Evolutionary conservation across 2,113 vertebrate species (phyloP), one percentile per base, ranked within the genome.

Genomic region (Patagioenas fasciata): DNA sequence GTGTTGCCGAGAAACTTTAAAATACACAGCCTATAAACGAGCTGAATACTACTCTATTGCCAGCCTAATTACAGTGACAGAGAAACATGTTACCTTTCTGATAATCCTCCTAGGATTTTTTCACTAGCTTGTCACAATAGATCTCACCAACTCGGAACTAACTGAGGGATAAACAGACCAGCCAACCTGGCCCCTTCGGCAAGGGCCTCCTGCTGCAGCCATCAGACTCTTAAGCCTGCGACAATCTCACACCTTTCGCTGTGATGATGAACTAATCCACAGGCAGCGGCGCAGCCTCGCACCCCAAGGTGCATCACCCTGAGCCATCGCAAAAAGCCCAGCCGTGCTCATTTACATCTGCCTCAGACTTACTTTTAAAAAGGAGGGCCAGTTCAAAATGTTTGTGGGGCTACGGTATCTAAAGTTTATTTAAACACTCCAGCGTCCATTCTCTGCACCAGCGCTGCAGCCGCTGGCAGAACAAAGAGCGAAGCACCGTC

Each of bases 161-260:
- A 84, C 13, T 4, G 18, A 66, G 72, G 65, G 54, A 79, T 3
- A 84, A 56, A 70, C 44, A 90, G 25, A n/a, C 60, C 88, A 73
- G 70, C 72, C 85, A 92, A 69, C 40, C 31, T 34, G 38, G 67
- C 26, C 56, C 47, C 79, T 85, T 79, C 1, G 0, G 82, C 66
- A 82, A 84, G 57, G 67, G 36, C 78, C 47, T 92, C 80, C 78
- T 79, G 69, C 70, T 82, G 85, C 72, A 71, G 7, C 3, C 17
- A 91, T 72, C 73, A 12, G 20, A 57, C 11, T 64, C 80, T 29
- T 48, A 73, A 86, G 2, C 70, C 85, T 80, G 50, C 29, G 75
- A 72, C 75, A 85, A 89, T 54, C 93, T 88, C 92, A 67, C 88
- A 82, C 70, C 80, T 85, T 84, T 79, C 89, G 73, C 69, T 24